A percentile compares a stretch with the other conserved stretches of the same genome.
Evolutionary conservation across 92 coral and sea anemone genomes (phyloP).

Genomic region (Plumapathes pennacea): DNA sequence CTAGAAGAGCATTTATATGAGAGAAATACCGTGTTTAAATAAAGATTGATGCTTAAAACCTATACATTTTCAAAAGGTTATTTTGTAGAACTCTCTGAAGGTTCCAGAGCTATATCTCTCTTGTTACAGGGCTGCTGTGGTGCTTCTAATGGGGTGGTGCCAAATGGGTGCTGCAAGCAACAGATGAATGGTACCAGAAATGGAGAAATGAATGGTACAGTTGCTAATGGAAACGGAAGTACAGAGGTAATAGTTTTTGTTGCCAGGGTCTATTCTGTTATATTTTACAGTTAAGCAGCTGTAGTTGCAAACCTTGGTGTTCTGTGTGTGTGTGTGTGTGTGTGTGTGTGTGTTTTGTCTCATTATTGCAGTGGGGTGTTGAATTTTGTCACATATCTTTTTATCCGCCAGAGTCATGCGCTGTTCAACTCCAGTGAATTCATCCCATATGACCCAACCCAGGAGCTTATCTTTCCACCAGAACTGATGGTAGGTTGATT

Average conservation of each 20-base stretch:
- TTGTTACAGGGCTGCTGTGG: too few species aligned
- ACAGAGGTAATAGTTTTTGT: background rate
- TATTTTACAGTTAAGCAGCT: too few species aligned
- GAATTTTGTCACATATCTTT: background rate
- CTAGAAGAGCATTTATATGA: too few species aligned
- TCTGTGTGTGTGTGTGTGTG: too few species aligned
- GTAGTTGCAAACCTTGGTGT: too few species aligned
- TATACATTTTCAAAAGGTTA: too few species aligned
- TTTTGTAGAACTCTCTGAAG: too few species aligned
- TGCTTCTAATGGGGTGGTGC: too few species aligned
- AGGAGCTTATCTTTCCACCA: slow-evolving; percentile 80
- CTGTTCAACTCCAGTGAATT: slow-evolving; percentile 59
- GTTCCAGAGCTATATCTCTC: too few species aligned
- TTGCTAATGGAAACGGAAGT: background rate
- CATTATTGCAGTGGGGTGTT: background rate
- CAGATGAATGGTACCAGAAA: slow-evolving; percentile 16
- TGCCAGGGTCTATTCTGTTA: background rate
- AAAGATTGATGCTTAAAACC: too few species aligned
- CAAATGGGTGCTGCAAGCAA: slow-evolving; percentile 55
- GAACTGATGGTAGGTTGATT: slow-evolving; percentile 69
- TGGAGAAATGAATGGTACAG: background rate
- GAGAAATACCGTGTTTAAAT: too few species aligned
- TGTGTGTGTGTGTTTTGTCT: background rate
- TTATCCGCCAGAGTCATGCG: slow-evolving; percentile 18
- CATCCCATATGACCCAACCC: slow-evolving; percentile 78